Base-by-base conservation (phyloP, 1,140 invertebrate species). In the Pinna nobilis region DNA sequence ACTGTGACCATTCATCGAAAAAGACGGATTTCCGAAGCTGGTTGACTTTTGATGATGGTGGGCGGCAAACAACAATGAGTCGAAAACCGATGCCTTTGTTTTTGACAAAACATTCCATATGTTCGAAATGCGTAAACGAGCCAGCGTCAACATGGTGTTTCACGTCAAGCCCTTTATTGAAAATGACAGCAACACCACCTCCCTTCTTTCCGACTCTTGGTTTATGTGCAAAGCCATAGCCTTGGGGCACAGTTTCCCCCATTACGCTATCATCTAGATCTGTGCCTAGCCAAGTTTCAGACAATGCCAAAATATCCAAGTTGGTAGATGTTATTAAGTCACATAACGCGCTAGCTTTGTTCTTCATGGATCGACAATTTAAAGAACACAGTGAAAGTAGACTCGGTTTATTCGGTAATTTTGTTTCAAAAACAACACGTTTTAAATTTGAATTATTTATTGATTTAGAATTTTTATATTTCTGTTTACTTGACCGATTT, bases 51-150 rank as follows among this genome's bases (percentile, higher is more conserved):
- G 64, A 66, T 30, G 49, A n/a, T 20, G 64, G 64, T 59, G 64
- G 49, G 6, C 64, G 49, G 33, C 37, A 66, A n/a, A 66, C 30
- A 20, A 66, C 64, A 64, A 28, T 2, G 6, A 64, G 7, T 49
- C 61, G 9, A 64, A 47, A 49, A 30, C 35, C 7, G 3, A 9
- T 9, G 18, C 41, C 25, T 33, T 64, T 64, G 6, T n/a, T 30
- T 2, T 1, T 30, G 13, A 64, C 15, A 3, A 4, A 47, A 49
- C 61, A 64, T 30, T 64, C 41, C 0, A 64, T 13, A 3, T 35
- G 23, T 33, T 69, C 53, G 35, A 69, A 69, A 35, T 57, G 49
- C 15, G 66, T 55, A 69, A 44, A 69, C 9, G 39, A 44, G 39
- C n/a, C 39, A 44, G 9, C n/a, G n/a, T 9, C n/a, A 44, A n/a